These are phyloP conservation scores for Drosophila parabipectinata DNA, from an alignment of 1,140 invertebrate species.

Conservation along the genomic window DNA sequence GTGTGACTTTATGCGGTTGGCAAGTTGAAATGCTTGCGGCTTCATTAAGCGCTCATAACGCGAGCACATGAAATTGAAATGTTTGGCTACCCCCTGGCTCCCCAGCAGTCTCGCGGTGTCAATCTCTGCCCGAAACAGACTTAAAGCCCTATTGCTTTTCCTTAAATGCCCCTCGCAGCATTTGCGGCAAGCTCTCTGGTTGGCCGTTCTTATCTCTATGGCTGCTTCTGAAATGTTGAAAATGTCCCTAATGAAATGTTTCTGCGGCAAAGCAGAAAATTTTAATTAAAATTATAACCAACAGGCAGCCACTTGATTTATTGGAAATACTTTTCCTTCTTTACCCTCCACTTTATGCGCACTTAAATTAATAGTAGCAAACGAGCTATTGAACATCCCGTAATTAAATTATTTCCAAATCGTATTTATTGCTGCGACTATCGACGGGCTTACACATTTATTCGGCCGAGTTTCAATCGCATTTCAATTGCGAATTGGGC, in stretches of 20 bases:
- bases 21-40: constrained; percentile 69
- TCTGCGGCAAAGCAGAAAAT: constrained; percentile 21
- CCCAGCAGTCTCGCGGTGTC: neutral
- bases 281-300: constrained; percentile 51
- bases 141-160: neutral
- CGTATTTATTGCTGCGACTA: constrained; percentile 27
- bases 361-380: constrained; percentile 26
- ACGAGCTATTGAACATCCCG: constrained; percentile 2
- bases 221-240: constrained; percentile 15
- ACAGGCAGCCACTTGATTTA: constrained; percentile 12
- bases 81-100: constrained; percentile 11
- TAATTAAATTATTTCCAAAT: constrained; percentile 35
- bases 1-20: constrained; percentile 63
- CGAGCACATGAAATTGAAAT: constrained; percentile 71
- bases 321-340: constrained; percentile 23
- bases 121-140: constrained; percentile 37
- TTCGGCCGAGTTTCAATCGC: constrained; percentile 12
- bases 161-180: neutral
- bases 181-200: neutral
- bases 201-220: neutral
- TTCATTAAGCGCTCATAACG: constrained; percentile 74
- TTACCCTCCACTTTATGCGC: neutral
- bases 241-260: constrained; percentile 58
- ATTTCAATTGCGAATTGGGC: constrained; percentile 36
- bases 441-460: constrained; percentile 16